Conservation (phyloP, 2,113 vertebrate species). For the Ochotona princeps region DNA sequence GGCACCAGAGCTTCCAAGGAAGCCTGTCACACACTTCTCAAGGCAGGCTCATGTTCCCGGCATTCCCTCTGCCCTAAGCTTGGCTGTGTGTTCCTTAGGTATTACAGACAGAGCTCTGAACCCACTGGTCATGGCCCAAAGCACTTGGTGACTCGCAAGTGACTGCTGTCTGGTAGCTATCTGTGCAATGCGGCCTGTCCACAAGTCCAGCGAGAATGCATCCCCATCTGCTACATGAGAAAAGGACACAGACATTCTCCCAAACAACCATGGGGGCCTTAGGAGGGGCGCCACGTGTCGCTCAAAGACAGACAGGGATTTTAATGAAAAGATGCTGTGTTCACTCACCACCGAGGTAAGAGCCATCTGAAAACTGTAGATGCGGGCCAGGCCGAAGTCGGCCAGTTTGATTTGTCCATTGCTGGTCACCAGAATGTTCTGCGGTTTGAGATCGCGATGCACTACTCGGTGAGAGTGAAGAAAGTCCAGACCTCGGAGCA, state of each 20-base stretch:
- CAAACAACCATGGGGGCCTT: not conserved
- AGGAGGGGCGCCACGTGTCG: not conserved
- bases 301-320: not conserved
- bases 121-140: slow-evolving; percentile 52
- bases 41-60: not conserved
- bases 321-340: slow-evolving; percentile 39
- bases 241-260: not conserved
- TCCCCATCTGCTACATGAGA: not conserved
- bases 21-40: not conserved
- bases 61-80: not conserved
- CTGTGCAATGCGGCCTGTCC: slow-evolving; percentile 33
- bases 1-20: not conserved
- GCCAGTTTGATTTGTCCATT: slow-evolving; percentile 97
- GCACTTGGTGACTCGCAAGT: slow-evolving; percentile 50
- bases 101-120: not conserved
- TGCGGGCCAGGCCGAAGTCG: slow-evolving; percentile 97
- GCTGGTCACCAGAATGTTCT: slow-evolving; percentile 98
- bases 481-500: slow-evolving; percentile 97
- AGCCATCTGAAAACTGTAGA: slow-evolving; percentile 99
- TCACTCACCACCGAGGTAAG: slow-evolving; percentile 98
- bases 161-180: slow-evolving; percentile 57
- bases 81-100: not conserved
- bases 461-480: slow-evolving; percentile 98
- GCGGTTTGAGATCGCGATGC: slow-evolving; percentile 98
- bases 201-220: not conserved